Base-by-base conservation (phyloP, 1,140 invertebrate species). In the Procambarus virginalis region DNA sequence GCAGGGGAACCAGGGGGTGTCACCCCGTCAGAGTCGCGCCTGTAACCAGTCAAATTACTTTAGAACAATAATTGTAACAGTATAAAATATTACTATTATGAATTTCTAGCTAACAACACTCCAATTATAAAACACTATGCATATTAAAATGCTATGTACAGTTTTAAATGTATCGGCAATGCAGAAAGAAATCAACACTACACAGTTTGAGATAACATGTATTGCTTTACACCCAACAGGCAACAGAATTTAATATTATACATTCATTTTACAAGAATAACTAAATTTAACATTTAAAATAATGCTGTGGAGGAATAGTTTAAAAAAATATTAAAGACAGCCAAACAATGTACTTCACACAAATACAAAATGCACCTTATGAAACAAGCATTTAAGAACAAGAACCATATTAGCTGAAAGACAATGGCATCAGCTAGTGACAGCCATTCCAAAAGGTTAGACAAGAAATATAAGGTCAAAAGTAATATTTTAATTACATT, bases 1-100 rank as follows among this genome's bases (percentile, higher is more conserved):
- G 84, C 84, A 12, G 90, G 90, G 3, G 90, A 91, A 17, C 80
- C 80, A 60, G 91, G 91, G 0, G 91, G 91, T 45, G 91, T 89
- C 5, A 78, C 22, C 2, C 78, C 70, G 48, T 89, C 87, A 22
- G 91, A 92, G 70, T 84, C 85, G 45, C 70, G 82, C 34, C 91
- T 91, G 84, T n/a, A 87, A 79, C 82, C 55, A 73, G 17, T 83
- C 5, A 48, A 51, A 45, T 49, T 12, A 55, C 76, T 46, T 22
- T 45, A 3, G 58, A 46, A 1, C 22, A 64, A 9, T 86, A 34
- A 22, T 20, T 78, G 14, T 34, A 55, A 9, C 8, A 55, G 51
- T 8, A 34, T 34, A 34, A 34, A 55, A 55, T 9, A 12, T 12
- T 5, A 55, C 51, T 9, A 55, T 12, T 55, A 12, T 4, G 8